Base-by-base conservation (phyloP, 2,113 vertebrate species). In the Catagonus wagneri region DNA sequence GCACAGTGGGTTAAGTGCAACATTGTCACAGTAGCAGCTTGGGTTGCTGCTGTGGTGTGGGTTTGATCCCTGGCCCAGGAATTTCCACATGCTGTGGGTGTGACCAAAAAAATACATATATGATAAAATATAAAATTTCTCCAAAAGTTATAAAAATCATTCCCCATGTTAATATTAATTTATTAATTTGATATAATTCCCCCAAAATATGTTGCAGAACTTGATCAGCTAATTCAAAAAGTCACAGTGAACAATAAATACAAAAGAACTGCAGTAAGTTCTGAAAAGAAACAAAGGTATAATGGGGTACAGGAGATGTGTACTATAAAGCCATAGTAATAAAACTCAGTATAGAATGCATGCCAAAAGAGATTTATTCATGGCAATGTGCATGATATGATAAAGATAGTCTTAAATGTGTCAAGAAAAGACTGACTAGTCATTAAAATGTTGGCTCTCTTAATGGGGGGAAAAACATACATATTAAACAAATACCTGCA, bases 141-240 rank as follows among this genome's bases (percentile, higher is more conserved):
- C n/a, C 13, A 20, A 88, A 92, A 93, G 54, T 69, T 93, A 83
- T 44, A 61, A 61, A 56, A 36, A 83, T 39, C 13, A 16, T 58
- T 76, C 52, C 11, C 76, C 52, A 54, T 89, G 61, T 75, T 92
- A 68, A 87, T 74, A 79, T 76, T 75, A 89, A 66, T 68, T 84
- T 34, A 58, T 36, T 76, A 69, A 76, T 54, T 96, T 52, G 34
- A 81, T 75, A 61, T 90, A 75, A 71, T 61, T 2, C 10, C 68
- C 68, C 88, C 13, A 54, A 63, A 88, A 63, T 88, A 83, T 56
- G 34, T 88, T 75, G 15, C 56, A 50, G 83, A 88, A 81, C 22
- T 58, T 83, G 71, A 63, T 75, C 90, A 96, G 22, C 61, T 88
- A 78, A 76, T 96, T 96, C 44, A 84, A 65, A 89, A 94, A 88